Evolutionary conservation across 2,888 invertebrate genomes (phyloP), one percentile per base, ranked within the genome.

Genomic region (Cerceris ruficornis): DNA sequence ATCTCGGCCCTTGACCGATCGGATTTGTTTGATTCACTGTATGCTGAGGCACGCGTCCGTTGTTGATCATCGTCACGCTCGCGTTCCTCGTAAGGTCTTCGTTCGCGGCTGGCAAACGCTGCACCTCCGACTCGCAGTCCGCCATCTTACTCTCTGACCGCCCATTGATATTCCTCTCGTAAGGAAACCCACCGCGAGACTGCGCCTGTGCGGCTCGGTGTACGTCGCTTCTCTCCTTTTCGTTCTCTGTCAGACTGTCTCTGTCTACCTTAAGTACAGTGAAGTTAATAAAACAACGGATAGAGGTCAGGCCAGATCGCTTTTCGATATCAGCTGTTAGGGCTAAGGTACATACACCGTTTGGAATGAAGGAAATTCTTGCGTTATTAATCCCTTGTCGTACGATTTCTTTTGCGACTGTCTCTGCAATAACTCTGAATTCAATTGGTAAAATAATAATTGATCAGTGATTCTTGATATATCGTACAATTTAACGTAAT

Each of bases 1-100:
- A 96, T 90, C 98, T 96, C 83, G 98, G 98, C 76, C 96, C 96
- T 75, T 91, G 92, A 14, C 89, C 88, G 69, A 87, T 87, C 59
- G 90, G 88, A 77, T 88, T 89, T 61, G 86, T 77, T 49, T 86
- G 72, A 65, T 83, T 88, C 60, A 83, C 80, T 66, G 84, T 69
- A 42, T 86, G 83, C 58, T 86, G 81, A 55, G 87, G 81, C 77
- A 88, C 82, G 67, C 90, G 89, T 60, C 90, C 90, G 83, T 92
- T 92, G 77, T 91, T 92, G 73, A 91, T 88, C 90, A 91, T 83
- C 57, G 82, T 84, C 55, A 84, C 84, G 65, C 55, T 69, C 67
- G 82, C 58, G 81, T 88, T 91, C 82, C 87, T 88, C 80, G 77
- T 70, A 80, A 80, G 81, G 83, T 88, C 86, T 61, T 89, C 87